Evolutionary conservation across 1,140 invertebrate species (phyloP), one percentile per base, ranked within the genome.

Genomic region (Zaprionus lachaisei): DNA sequence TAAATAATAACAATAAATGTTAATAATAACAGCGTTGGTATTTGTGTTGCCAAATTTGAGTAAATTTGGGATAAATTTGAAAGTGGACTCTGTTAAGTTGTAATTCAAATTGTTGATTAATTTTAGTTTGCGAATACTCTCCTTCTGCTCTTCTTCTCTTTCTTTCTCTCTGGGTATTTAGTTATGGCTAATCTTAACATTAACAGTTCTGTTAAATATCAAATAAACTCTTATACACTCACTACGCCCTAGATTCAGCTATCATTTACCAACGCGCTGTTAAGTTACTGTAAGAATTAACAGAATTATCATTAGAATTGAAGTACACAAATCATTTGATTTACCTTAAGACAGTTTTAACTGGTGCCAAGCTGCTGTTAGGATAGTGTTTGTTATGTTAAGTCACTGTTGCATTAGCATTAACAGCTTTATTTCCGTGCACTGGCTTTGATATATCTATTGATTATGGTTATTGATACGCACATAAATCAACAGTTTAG

Each of bases 401-500:
- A 56, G 54, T 3, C 22, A 15, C 54, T 56, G 5, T 54, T 31
- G n/a, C 11, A 6, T 31, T 58, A 69, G 49, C 28, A 51, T 60
- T 31, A 37, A 24, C 11, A 61, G 31, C 31, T 47, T 31, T 31
- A 69, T 63, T 63, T 70, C 2, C 20, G 5, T 15, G 17, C 51
- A 55, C 31, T 22, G 17, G 11, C 5, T 4, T 9, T 41, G n/a
- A 54, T 26, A 47, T 47, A 26, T 28, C 11, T 28, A 44, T 72
- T 28, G 17, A 41, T 51, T 51, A 51, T 51, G 17, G 4, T 51
- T 51, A 51, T 51, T 51, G 47, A 26, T 56, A 17, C 34, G 7
- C 54, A 28, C 15, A 44, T 57, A 66, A 66, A 66, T 65, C 62
- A 55, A 34, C 22, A 38, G 49, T 38, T 38, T 31, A 55, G 20